Conservation (phyloP, 2,888 invertebrate genomes). For the Platerodrilus igneus region DNA sequence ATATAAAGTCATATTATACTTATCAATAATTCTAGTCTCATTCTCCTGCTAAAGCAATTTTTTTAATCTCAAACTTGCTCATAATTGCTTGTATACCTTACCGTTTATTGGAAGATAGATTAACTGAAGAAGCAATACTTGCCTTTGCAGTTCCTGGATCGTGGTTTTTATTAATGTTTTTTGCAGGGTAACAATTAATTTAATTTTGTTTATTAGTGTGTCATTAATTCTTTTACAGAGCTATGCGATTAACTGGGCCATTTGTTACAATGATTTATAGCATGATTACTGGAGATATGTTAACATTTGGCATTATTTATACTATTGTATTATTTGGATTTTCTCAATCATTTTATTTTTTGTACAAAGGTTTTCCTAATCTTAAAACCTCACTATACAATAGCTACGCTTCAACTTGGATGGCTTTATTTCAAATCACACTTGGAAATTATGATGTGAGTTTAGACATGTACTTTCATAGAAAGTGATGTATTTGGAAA, state of each 20-base stretch:
- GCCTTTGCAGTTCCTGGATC: slow-evolving; percentile 91
- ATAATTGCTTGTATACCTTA: slow-evolving; percentile 87
- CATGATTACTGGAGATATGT: slow-evolving; percentile 98
- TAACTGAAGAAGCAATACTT: slow-evolving; percentile 86
- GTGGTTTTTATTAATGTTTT: slow-evolving; percentile 98
- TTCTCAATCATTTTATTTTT: slow-evolving; percentile 91
- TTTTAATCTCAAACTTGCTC: slow-evolving; percentile 84
- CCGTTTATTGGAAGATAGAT: slow-evolving; percentile 66
- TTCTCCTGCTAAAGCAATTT: slow-evolving; percentile 92
- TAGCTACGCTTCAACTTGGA: slow-evolving; percentile 88
- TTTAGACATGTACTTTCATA: no score
- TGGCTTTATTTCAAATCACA: slow-evolving; percentile 97
- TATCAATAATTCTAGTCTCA: slow-evolving; percentile 60
- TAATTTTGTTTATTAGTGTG: slow-evolving; percentile 1
- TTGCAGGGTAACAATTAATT: slow-evolving; percentile 75
- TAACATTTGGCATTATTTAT: slow-evolving; percentile 97
- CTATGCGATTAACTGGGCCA: slow-evolving; percentile 91
- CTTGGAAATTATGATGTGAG: slow-evolving; percentile 95
- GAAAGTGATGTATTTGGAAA: no score
- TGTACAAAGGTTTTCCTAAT: slow-evolving; percentile 86
- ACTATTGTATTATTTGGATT: slow-evolving; percentile 91
- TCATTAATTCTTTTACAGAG: slow-evolving; percentile 54
- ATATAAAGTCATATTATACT: slow-evolving; percentile 3
- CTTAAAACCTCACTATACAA: slow-evolving; percentile 76
- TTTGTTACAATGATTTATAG: slow-evolving; percentile 99